Evolutionary conservation across 2,113 vertebrate genomes (phyloP).

Genomic region (Laticauda laticaudata): DNA sequence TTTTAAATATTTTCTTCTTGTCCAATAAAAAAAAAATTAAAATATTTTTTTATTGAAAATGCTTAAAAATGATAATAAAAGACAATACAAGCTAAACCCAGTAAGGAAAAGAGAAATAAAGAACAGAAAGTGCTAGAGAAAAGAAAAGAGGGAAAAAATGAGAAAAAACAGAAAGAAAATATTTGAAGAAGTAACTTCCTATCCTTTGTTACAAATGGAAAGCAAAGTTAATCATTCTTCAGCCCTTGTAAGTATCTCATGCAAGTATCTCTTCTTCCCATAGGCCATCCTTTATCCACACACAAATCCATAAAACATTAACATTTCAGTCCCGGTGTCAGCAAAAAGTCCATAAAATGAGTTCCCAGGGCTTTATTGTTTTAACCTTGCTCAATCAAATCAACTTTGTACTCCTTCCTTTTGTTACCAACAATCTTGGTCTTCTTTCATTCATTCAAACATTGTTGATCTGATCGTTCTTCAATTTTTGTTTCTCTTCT

Average conservation of each 20-base stretch:
- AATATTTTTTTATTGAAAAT: background rate
- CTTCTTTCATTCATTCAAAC: background rate
- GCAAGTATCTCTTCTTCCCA: background rate
- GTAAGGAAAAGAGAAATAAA: background rate
- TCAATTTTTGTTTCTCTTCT: background rate
- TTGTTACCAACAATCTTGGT: background rate
- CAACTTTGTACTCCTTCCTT: background rate
- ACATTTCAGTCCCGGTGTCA: background rate
- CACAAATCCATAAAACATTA: background rate
- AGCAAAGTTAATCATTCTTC: background rate
- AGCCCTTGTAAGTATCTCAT: background rate
- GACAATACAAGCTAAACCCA: background rate
- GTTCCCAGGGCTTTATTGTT: background rate
- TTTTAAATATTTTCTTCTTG: no score
- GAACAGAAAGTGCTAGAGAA: background rate
- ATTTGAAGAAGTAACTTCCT: background rate
- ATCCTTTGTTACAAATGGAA: background rate
- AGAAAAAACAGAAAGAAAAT: background rate
- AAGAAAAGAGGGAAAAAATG: background rate
- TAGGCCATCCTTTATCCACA: background rate
- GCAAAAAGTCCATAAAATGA: background rate
- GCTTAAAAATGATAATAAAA: background rate
- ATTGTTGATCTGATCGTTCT: background rate
- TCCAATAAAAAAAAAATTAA: no score
- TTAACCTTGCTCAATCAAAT: background rate